A percentile compares a stretch with the other conserved stretches of the same genome.
Evolutionary conservation across 1,140 invertebrate genomes (phyloP).

Genomic region (Drosophila aff.): DNA sequence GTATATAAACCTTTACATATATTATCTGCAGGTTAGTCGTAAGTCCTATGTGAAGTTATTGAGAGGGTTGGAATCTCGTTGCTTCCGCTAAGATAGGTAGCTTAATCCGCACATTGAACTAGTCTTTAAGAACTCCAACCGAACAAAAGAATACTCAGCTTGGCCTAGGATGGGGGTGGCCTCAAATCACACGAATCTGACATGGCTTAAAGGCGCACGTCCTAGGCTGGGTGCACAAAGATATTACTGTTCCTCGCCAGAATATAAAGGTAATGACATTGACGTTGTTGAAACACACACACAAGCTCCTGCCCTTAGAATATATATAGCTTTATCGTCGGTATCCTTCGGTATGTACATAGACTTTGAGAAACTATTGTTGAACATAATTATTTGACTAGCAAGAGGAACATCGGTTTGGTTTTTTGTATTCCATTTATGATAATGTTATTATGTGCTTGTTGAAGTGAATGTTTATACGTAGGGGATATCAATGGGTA

Average conservation of each 20-base stretch:
- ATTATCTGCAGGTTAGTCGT: background rate
- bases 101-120: background rate
- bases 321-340: background rate
- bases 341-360: background rate
- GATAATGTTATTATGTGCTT: slow-evolving; percentile 4
- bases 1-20: background rate
- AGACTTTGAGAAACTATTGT: background rate
- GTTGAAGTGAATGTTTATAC: background rate
- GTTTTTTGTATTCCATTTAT: background rate
- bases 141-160: slow-evolving; percentile 1
- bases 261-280: background rate
- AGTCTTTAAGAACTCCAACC: background rate
- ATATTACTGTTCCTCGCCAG: slow-evolving; percentile 1
- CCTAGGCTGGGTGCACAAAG: background rate
- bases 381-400: background rate
- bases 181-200: background rate
- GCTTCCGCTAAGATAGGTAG: slow-evolving; percentile 1
- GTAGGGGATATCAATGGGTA: background rate
- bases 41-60: background rate
- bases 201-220: background rate
- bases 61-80: background rate
- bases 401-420: background rate
- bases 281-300: background rate
- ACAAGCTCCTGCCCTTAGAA: background rate
- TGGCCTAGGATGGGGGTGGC: background rate